phyloP scores from a whole-genome alignment of 2,797 vertebrate species.

The Taenioides sp. region DNA sequence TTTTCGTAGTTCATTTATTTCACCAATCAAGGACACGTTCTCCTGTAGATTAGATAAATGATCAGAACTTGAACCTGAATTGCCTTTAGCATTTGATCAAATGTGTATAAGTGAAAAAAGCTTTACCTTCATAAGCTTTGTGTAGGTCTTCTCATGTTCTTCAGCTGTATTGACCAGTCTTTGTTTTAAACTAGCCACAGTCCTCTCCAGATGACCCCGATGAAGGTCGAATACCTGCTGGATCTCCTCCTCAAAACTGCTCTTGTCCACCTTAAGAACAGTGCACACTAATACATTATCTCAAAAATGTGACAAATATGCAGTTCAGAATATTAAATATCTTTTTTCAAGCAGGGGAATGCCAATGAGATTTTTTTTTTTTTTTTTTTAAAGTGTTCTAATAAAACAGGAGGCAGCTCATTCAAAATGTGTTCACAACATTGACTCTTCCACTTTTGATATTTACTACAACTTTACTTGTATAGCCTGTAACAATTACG shows the following conservation, averaged over 20 bases:
- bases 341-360: no score
- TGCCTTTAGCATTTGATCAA: neutral
- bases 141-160: constrained; percentile 78
- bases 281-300: neutral
- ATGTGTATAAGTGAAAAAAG: neutral
- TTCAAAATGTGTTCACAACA: no score
- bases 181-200: constrained; percentile 79
- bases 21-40: constrained; percentile 85
- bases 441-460: neutral
- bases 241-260: constrained; percentile 73
- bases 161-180: constrained; percentile 79
- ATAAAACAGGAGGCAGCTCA: no score
- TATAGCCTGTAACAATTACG: neutral
- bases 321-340: no score
- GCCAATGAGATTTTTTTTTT: no score
- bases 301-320: neutral
- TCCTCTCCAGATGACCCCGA: constrained; percentile 82
- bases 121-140: constrained; percentile 85
- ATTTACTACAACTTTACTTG: neutral
- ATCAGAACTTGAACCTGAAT: neutral
- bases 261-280: constrained; percentile 78
- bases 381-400: no score
- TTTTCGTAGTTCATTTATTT: constrained; percentile 84
- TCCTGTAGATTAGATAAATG: constrained; percentile 76
- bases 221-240: constrained; percentile 77